Percentiles rank a stretch among this genome's conserved stretches.
These are phyloP conservation scores for Pelobates cultripes DNA, from an alignment of 2,797 vertebrate species.

Conservation along the genomic window DNA sequence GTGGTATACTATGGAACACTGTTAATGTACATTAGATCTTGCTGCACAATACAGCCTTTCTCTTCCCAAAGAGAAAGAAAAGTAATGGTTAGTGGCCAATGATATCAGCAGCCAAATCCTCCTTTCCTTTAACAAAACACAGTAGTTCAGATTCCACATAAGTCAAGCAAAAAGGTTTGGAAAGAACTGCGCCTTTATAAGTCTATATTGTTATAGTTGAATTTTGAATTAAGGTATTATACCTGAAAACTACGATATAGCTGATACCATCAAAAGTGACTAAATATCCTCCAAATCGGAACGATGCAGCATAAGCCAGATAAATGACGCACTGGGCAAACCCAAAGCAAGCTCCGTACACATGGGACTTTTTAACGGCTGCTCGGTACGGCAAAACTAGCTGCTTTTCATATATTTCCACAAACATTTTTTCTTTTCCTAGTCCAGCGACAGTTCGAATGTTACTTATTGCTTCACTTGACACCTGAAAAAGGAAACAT, in stretches of 20 bases:
- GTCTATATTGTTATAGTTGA: too few relatives aligned
- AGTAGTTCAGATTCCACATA: too few relatives aligned
- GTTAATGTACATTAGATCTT: too few relatives aligned
- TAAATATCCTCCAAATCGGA: conserved; percentile 90
- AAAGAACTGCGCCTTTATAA: too few relatives aligned
- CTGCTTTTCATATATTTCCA: conserved; percentile 78
- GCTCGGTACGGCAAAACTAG: conserved; percentile 79
- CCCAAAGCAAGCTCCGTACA: conserved; percentile 89
- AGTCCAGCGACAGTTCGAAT: conserved; percentile 94
- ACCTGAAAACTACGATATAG: conserved; percentile 96
- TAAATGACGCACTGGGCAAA: conserved; percentile 91
- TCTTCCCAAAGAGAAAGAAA: too few relatives aligned
- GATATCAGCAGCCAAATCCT: too few relatives aligned
- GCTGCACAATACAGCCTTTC: too few relatives aligned
- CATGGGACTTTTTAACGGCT: conserved; percentile 84
- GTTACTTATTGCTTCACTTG: conserved; percentile 89
- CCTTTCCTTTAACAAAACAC: too few relatives aligned
- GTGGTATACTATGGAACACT: too few relatives aligned
- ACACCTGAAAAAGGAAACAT: conserved; percentile 75
- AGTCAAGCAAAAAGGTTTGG: too few relatives aligned
- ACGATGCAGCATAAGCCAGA: conserved; percentile 90
- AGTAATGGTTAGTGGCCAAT: too few relatives aligned
- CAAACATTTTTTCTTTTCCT: conserved; percentile 86
- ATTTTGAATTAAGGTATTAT: conserved; percentile 30
- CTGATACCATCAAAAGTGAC: conserved; percentile 85